Conservation (phyloP, 1,140 invertebrate species). For the Diprion similis region DNA sequence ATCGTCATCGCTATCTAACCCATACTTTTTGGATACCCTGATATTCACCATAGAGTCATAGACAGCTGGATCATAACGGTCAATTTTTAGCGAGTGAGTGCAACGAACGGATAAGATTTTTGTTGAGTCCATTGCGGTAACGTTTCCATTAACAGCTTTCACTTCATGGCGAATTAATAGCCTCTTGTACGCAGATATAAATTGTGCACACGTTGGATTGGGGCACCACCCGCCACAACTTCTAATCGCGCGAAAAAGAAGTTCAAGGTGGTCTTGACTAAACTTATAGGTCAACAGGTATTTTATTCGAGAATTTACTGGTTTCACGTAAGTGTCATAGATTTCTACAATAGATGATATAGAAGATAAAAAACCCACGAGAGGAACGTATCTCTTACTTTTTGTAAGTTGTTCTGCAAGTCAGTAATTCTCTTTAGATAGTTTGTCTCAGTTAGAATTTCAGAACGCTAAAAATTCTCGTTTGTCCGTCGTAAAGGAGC, state of each 20-base stretch:
- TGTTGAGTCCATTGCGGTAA: not conserved
- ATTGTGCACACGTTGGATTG: constrained; percentile 36
- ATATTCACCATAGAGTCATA: not conserved
- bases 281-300: constrained; percentile 43
- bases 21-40: not conserved
- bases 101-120: not conserved
- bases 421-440: not conserved
- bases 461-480: constrained; percentile 26
- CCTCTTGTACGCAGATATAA: constrained; percentile 31
- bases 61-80: not conserved
- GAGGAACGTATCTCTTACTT: not conserved
- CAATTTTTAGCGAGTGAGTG: not conserved
- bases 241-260: constrained; percentile 42
- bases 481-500: constrained; percentile 32
- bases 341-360: constrained; percentile 17
- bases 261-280: constrained; percentile 42
- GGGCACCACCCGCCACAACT: constrained; percentile 30
- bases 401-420: not conserved
- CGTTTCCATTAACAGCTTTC: constrained; percentile 15
- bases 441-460: constrained; percentile 24
- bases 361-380: not conserved
- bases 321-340: constrained; percentile 27
- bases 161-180: constrained; percentile 35
- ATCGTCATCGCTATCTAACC: too few relatives aligned
- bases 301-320: constrained; percentile 22